Base-by-base conservation (phyloP, 1,140 invertebrate genomes). In the Bombus affinis region DNA sequence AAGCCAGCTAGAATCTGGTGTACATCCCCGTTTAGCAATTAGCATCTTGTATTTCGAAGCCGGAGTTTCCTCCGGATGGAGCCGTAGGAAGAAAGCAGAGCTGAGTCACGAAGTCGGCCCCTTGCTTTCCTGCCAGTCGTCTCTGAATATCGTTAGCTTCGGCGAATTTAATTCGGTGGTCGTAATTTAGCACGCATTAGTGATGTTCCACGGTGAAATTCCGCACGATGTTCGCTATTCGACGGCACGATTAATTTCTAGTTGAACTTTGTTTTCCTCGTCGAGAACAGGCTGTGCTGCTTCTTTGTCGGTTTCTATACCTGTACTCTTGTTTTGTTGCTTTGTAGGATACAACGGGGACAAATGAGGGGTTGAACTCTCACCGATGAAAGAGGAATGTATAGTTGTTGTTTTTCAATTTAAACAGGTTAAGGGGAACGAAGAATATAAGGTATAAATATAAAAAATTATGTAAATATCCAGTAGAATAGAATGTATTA, bases 21-120 rank as follows among this genome's bases (percentile, higher is more conserved):
- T 92, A 92, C 88, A 83, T 90, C 85, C 84, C 84, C 84, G 88
- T 91, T 91, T 90, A 92, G 85, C 90, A 92, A 92, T 92, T 92
- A 92, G 86, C 90, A 91, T 92, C 90, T 92, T 92, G 91, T 92
- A 92, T 92, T 92, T 91, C 74, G 84, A 83, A 92, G 92, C 78
- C 73, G 70, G 66, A 75, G 84, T 89, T 92, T 90, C 91, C 88
- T 70, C 57, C 77, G 80, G 79, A 75, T 81, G 78, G 76, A 87
- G 88, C 75, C 88, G 80, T 81, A 57, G 32, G 70, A 88, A 88
- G 88, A 88, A 88, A 83, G 42, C 77, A n/a, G 32, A 15, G 42
- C 57, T 32, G 86, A 89, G 84, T 90, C 88, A 89, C 88, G 78
- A 78, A 32, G 74, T 81, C 72, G 59, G 47, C 39, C 57, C 47